Evolutionary conservation across 2,797 vertebrate genomes (phyloP).

Genomic region (Loris lydekkerianus): DNA sequence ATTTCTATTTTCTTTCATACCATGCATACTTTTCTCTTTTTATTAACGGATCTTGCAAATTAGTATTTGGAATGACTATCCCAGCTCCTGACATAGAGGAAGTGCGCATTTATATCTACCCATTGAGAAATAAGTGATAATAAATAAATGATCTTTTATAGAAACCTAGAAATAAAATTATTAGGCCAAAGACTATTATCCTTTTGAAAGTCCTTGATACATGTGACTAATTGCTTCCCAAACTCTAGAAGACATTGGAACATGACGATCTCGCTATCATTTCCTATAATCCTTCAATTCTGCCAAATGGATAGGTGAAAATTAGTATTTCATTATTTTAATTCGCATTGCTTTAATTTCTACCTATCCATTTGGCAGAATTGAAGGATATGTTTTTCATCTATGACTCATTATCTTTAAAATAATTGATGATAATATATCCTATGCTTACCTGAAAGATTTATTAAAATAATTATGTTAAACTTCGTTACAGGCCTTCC

Average conservation of each 20-base stretch:
- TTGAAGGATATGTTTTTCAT: not conserved
- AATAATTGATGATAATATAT: not conserved
- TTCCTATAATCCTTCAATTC: not conserved
- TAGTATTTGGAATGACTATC: not conserved
- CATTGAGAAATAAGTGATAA: too few species aligned
- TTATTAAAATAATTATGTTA: not conserved
- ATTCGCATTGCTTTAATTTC: not conserved
- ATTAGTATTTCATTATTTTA: not conserved
- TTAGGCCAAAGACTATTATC: not conserved
- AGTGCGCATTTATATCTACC: too few species aligned
- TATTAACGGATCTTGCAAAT: not conserved
- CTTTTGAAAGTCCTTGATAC: not conserved
- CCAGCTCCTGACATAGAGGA: too few species aligned
- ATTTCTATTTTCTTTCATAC: not conserved
- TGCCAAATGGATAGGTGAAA: not conserved
- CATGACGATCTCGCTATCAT: not conserved
- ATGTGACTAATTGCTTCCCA: not conserved
- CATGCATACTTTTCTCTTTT: not conserved
- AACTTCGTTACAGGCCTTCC: not conserved
- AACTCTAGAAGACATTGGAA: not conserved
- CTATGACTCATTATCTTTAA: not conserved
- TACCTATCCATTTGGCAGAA: too few species aligned
- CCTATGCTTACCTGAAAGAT: not conserved
- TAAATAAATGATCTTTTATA: not conserved
- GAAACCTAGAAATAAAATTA: not conserved